Base-by-base conservation (phyloP, 2,113 vertebrate genomes). In the Pituophis catenifer region DNA sequence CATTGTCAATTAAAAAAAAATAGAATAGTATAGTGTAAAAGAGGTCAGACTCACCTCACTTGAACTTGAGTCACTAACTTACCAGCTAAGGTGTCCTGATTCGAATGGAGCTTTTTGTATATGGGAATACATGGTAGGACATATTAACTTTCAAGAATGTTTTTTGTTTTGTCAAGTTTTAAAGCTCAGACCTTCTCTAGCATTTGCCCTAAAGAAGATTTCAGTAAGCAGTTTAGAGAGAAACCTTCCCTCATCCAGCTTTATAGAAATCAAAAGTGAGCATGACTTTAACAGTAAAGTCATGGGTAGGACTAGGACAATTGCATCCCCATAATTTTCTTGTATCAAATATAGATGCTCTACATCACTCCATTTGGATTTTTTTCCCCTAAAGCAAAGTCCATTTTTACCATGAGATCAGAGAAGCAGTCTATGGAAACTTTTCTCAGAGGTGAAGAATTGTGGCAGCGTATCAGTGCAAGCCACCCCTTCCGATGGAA, bases 1-100 rank as follows among this genome's bases (percentile, higher is more conserved):
- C 97, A 97, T 98, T 98, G 97, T 98, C 97, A 98, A 98, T 98
- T 98, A 97, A 97, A 98, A 70, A 97, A 97, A 97, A 97, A 98
- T 96, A 97, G 97, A 98, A 97, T 97, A 96, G 93, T 96, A 96
- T 93, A 96, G 95, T 96, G 97, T 97, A 96, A 97, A 97, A 97
- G 94, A 96, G 94, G 94, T 95, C 86, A 95, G 93, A 85, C 91
- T 97, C 95, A 97, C 96, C 96, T 97, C 92, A 93, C 52, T 94
- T 95, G 96, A 96, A 97, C 95, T 94, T 94, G 93, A 94, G 54
- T 94, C 85, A 88, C 88, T 95, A 88, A 91, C 38, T 65, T 95
- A 88, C 88, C 89, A 92, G 90, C 91, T 94, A 93, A 95, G 44
- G 8, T 50, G 4, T 33, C 54, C 48, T 95, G n/a, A 90, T 95